Conservation (phyloP, 1,140 invertebrate species). For the Nasonia vitripennis region DNA sequence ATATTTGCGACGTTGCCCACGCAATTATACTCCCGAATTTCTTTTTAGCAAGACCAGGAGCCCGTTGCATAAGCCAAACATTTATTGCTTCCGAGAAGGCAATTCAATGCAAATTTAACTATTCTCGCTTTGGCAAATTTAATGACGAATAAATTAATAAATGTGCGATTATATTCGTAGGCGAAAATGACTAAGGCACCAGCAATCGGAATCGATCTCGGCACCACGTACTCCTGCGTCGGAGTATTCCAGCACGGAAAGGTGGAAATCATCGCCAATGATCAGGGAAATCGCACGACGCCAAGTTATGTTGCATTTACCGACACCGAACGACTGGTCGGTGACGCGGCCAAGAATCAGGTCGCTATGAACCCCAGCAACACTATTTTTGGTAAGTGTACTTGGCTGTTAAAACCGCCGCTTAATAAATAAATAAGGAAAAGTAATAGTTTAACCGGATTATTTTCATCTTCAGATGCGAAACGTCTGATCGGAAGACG, state of each 20-base stretch:
- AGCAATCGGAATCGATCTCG: conserved; percentile 85
- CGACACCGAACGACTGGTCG: conserved; percentile 90
- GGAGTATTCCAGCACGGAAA: conserved; percentile 88
- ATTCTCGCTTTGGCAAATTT: neutral
- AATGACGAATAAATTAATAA: neutral
- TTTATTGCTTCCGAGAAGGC: neutral
- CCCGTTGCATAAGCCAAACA: neutral
- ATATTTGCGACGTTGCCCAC: neutral
- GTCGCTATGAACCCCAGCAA: conserved; percentile 85
- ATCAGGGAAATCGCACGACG: conserved; percentile 93
- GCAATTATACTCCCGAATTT: neutral
- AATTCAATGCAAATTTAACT: neutral
- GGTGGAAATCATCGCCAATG: conserved; percentile 94
- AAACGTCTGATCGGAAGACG: conserved; percentile 76
- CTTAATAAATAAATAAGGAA: neutral
- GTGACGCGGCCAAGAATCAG: conserved; percentile 88
- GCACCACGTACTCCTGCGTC: conserved; percentile 88
- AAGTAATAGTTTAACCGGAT: neutral
- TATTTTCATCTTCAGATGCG: conserved; percentile 61
- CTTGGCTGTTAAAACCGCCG: neutral
- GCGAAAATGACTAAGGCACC: conserved; percentile 70
- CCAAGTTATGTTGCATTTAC: conserved; percentile 94
- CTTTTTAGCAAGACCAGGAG: neutral
- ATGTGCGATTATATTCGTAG: conserved; percentile 6
- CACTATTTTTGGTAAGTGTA: conserved; percentile 80